Evolutionary conservation across 1,140 invertebrate genomes (phyloP).

Genomic region (Conopomorpha cramerella): DNA sequence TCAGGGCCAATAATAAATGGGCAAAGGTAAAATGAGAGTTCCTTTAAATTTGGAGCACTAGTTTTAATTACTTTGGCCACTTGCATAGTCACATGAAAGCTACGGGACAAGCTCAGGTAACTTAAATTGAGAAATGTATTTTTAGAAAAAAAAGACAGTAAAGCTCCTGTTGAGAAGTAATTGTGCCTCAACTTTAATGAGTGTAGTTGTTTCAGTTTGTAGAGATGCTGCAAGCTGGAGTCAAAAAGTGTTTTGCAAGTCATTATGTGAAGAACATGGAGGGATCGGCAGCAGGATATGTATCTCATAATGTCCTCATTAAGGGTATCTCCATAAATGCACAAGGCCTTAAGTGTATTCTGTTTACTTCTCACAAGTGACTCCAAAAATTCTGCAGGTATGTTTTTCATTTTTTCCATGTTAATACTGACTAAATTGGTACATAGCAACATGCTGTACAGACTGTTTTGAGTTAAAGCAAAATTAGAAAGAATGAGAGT

Average conservation of each 20-base stretch:
- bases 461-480: constrained; percentile 46
- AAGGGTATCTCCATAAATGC: constrained; percentile 56
- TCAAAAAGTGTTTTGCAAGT: constrained; percentile 59
- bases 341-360: constrained; percentile 37
- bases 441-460: constrained; percentile 55
- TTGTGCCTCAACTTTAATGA: constrained; percentile 56
- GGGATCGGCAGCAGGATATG: constrained; percentile 44
- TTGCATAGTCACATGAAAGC: constrained; percentile 52
- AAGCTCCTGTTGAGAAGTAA: constrained; percentile 53
- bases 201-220: constrained; percentile 45
- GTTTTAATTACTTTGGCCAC: constrained; percentile 51
- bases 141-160: constrained; percentile 51
- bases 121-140: constrained; percentile 51
- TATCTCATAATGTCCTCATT: constrained; percentile 53
- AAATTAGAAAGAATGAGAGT: constrained; percentile 55
- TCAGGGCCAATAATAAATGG: constrained; percentile 50
- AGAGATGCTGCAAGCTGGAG: constrained; percentile 49
- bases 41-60: constrained; percentile 50
- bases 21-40: constrained; percentile 56
- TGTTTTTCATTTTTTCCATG: constrained; percentile 62
- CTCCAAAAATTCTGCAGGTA: constrained; percentile 52
- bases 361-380: constrained; percentile 45
- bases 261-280: constrained; percentile 54
- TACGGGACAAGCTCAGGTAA: constrained; percentile 53
- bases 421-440: constrained; percentile 50